Evolutionary conservation across 2,797 vertebrate species (phyloP).

Genomic region (Linurgus olivaceus): DNA sequence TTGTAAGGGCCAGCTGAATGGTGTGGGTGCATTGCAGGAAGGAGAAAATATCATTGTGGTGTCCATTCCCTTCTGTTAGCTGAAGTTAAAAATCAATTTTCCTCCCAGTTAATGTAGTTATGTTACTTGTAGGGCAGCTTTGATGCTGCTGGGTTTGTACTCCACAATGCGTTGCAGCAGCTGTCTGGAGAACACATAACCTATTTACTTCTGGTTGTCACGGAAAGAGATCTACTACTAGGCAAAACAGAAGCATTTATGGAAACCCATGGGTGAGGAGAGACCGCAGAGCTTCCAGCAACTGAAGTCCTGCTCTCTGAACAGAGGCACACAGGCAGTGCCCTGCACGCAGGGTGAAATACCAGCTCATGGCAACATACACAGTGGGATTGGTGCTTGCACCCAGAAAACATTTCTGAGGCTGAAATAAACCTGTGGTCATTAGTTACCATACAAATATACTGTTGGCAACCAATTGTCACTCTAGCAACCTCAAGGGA

Average conservation of each 20-base stretch:
- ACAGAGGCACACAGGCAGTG: not conserved
- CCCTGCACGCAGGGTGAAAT: not conserved
- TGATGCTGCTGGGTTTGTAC: not conserved
- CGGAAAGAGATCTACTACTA: not conserved
- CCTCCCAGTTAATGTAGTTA: not conserved
- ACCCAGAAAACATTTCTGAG: not conserved
- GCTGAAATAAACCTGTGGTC: not conserved
- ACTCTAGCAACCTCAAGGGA: not conserved
- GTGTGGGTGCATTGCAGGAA: not conserved
- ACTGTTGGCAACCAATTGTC: not conserved
- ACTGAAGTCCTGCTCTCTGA: not conserved
- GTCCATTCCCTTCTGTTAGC: not conserved
- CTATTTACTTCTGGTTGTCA: slow-evolving; percentile 21
- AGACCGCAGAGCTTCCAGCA: not conserved
- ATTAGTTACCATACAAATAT: not conserved
- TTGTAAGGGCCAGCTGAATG: not conserved
- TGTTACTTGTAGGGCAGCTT: not conserved
- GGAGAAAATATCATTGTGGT: not conserved
- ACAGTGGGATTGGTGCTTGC: not conserved
- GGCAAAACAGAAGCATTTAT: not conserved
- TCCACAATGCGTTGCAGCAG: not conserved
- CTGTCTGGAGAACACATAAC: not conserved
- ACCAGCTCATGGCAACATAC: not conserved
- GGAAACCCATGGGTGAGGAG: not conserved
- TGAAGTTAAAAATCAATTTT: not conserved